Base-by-base conservation (phyloP, 2,888 invertebrate species). In the Malthinus seriepunctatus region DNA sequence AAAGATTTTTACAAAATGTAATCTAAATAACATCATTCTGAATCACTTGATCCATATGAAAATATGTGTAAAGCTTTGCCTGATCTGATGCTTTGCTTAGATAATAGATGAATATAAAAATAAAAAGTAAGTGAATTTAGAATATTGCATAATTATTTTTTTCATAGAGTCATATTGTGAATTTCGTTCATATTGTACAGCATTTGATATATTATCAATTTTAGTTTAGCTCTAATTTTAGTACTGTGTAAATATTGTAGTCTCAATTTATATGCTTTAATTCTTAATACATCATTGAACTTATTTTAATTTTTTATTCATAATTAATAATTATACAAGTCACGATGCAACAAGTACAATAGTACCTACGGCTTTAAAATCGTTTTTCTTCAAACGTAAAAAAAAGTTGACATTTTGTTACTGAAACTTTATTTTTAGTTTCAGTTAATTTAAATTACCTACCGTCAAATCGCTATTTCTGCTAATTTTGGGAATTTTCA, bases 181-280 rank as follows among this genome's bases (percentile, higher is more conserved):
- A 39, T 47, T 54, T 44, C 48, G 44, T 56, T 32, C 54, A 54
- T 42, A 58, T 12, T 53, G 54, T 60, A 56, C 55, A 60, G 51
- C 48, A 51, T 56, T 60, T 56, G 46, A 51, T 56, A 56, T 47
- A 48, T 58, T 58, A 51, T 9, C 44, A 52, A 56, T 49, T 42
- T 60, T 57, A 51, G 48, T 52, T 51, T 47, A 51, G 46, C 53
- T 50, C 48, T 56, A 48, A 42, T 53, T 45, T 53, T 53, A 58
- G 58, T 46, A 59, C 42, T 60, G 55, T 64, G 64, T 65, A 65
- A 52, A 65, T 65, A 65, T 52, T 59, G 63, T 65, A 63, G 63
- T 65, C 32, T 56, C 51, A 49, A 54, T 65, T 63, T 63, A 57
- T 64, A 60, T 56, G 56, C 62, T 52, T 62, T 62, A 62, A 56